Percentiles rank a stretch among this genome's conserved stretches.
Conservation (phyloP, 2,797 vertebrate genomes). For the Tolypeutes matacus region DNA sequence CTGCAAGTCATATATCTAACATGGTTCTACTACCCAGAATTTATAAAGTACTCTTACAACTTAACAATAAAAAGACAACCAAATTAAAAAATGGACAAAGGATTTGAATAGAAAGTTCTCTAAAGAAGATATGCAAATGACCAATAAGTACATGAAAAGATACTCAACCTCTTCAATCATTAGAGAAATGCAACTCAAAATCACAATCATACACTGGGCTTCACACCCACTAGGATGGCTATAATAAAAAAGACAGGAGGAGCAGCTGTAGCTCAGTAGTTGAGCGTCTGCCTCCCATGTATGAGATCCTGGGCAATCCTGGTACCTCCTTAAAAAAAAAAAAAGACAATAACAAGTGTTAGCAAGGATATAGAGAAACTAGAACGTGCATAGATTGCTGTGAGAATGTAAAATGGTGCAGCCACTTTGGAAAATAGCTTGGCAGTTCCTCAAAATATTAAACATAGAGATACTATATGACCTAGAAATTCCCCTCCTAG, state of each 20-base stretch:
- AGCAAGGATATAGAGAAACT: background rate
- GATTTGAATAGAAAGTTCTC: background rate
- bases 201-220: background rate
- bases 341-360: background rate
- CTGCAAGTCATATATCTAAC: background rate
- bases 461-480: background rate
- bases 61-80: background rate
- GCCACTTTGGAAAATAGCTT: background rate
- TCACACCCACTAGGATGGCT: background rate
- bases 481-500: background rate
- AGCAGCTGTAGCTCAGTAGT: too few relatives aligned
- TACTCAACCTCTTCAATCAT: background rate
- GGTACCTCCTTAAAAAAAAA: too few relatives aligned
- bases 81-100: conserved; percentile 9
- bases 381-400: background rate
- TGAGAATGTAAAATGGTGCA: background rate
- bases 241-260: background rate
- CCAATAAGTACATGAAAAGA: background rate
- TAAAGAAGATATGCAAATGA: background rate
- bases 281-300: too few relatives aligned
- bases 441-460: background rate
- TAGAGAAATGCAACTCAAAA: conserved; percentile 44
- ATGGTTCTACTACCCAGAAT: background rate
- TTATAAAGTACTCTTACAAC: background rate
- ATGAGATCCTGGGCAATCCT: too few relatives aligned